phyloP scores from a whole-genome alignment of 2,113 vertebrate species.

The Gracilinanus agilis region DNA sequence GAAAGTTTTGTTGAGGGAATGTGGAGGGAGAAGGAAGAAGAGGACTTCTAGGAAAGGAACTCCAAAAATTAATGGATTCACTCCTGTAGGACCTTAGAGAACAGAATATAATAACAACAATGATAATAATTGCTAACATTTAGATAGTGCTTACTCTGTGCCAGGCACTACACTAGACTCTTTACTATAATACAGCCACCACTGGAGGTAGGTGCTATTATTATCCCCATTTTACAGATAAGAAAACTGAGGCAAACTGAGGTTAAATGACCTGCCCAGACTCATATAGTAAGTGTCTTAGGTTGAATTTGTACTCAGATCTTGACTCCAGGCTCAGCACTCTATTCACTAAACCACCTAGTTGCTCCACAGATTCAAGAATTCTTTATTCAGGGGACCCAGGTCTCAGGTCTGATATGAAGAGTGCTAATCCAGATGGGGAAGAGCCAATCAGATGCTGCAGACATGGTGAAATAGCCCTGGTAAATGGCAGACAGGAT shows the following conservation, averaged over 20 bases:
- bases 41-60: neutral
- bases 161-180: neutral
- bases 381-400: too few species aligned
- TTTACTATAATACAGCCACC: neutral
- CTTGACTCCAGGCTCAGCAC: neutral
- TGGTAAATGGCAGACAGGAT: too few species aligned
- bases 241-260: neutral
- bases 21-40: neutral
- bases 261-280: too few species aligned
- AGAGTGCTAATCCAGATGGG: neutral
- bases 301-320: neutral
- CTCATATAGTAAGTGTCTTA: neutral
- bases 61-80: neutral
- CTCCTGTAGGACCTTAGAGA: neutral
- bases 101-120: neutral
- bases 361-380: neutral
- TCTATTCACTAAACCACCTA: neutral
- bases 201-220: neutral
- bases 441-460: neutral
- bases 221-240: neutral
- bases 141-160: neutral
- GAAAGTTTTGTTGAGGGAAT: neutral
- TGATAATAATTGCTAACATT: neutral
- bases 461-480: too few species aligned
- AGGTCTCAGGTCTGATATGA: neutral